Base-by-base conservation (phyloP, 2,113 vertebrate species). In the Dolichotis patagonum region DNA sequence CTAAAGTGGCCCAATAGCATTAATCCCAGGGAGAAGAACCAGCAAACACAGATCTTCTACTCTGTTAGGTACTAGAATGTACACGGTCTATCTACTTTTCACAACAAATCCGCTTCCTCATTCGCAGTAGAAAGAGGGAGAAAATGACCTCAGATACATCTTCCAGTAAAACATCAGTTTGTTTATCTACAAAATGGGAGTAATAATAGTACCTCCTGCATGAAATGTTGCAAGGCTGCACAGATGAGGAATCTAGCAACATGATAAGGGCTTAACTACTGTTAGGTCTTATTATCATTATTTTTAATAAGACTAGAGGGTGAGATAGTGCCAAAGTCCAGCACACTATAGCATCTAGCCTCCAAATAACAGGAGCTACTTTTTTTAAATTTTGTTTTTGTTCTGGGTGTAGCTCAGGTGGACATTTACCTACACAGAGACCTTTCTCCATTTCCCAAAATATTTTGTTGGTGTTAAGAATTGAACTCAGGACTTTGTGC, bases 1-100 rank as follows among this genome's bases (percentile, higher is more conserved):
- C 88, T 92, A 69, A 94, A 91, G 95, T 91, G 85, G 60, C 58
- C 78, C 54, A 80, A 2, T 95, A 93, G 88, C 85, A 78, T n/a
- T 62, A 54, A 88, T 86, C 93, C 83, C 88, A 84, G 63, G 16
- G 19, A 95, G 83, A 88, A 81, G 78, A 81, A n/a, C 20, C n/a
- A 67, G 22, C 3, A 13, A 86, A n/a, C 7, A 3, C 17, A 80
- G 54, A 28, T 46, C 62, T 52, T 41, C 35, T 26, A 8, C 35
- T 49, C 58, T 41, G 20, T 46, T 77, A n/a, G 63, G n/a, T 56
- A 13, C 35, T 38, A 11, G 2, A 2, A 9, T 41, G 49, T 20
- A 1, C 43, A 71, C 65, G 60, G 83, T 32, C 58, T 54, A 12
- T 10, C 81, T 78, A n/a, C 22, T 6, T 90, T 46, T 85, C 41